Conservation (phyloP, 2,113 vertebrate genomes). For the Odobenus rosmarus region DNA sequence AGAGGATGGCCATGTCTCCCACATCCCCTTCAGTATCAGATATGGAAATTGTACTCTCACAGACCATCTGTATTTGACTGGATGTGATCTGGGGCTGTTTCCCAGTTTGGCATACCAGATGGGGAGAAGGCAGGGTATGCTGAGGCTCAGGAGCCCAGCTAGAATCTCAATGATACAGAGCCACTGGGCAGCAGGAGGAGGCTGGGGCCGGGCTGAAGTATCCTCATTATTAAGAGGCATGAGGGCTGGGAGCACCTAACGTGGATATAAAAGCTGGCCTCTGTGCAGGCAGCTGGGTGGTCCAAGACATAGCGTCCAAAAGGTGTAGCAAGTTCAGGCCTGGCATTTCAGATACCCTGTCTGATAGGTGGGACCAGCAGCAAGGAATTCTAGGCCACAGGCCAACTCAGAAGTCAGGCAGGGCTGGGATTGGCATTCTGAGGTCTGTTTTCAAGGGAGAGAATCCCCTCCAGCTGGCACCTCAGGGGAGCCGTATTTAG, state of each 20-base stretch:
- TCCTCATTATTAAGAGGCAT: background rate
- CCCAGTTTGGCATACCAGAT: background rate
- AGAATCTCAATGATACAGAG: background rate
- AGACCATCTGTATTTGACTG: background rate
- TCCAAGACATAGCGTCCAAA: conserved; percentile 59
- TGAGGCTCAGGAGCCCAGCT: background rate
- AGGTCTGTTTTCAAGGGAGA: conserved; percentile 43
- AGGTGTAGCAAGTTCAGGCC: conserved; percentile 74
- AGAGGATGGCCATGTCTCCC: background rate
- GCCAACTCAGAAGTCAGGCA: conserved; percentile 70
- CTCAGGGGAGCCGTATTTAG: background rate
- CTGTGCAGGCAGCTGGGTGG: conserved; percentile 70
- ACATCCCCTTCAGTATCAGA: background rate
- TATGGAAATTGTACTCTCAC: background rate
- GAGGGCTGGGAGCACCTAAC: conserved; percentile 17
- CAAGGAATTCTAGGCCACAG: conserved; percentile 67
- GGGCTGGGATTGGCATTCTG: conserved; percentile 57
- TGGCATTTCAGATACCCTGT: conserved; percentile 63
- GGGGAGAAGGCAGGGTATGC: background rate
- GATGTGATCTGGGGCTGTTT: background rate
- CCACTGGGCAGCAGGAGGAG: background rate
- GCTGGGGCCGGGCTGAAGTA: background rate
- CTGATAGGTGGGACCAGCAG: conserved; percentile 66
- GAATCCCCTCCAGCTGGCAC: conserved; percentile 50
- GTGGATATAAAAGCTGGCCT: conserved; percentile 36